phyloP scores from a whole-genome alignment of 2,113 vertebrate species.

The Leucoraja erinaceus region DNA sequence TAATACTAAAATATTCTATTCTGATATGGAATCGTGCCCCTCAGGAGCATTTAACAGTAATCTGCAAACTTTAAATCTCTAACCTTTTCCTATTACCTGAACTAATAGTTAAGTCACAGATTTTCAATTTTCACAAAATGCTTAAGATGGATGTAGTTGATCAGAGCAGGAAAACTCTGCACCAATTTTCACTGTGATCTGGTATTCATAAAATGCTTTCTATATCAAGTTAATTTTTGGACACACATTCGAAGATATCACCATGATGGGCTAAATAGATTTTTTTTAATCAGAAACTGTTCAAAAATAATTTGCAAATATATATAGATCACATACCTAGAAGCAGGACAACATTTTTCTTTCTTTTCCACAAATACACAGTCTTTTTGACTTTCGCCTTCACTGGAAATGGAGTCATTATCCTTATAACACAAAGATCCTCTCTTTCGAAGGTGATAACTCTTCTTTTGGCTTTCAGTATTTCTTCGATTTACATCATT shows the following conservation, averaged over 20 bases:
- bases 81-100: neutral
- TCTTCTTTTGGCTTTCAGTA: neutral
- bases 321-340: neutral
- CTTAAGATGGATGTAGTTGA: neutral
- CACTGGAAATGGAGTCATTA: neutral
- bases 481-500: neutral
- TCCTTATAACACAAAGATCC: neutral
- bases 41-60: neutral
- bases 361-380: neutral
- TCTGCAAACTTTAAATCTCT: neutral
- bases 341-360: conserved; percentile 2
- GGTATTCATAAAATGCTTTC: neutral
- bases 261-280: neutral
- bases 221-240: neutral
- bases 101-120: neutral
- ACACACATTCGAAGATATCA: neutral
- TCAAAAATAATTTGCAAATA: neutral
- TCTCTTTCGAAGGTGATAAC: neutral
- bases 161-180: neutral
- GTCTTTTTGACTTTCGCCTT: conserved; percentile 13
- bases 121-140: neutral
- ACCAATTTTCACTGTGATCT: neutral
- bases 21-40: neutral
- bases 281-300: neutral
- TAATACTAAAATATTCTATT: neutral